A percentile compares a stretch with the other conserved stretches of the same genome.
Evolutionary conservation across 2,113 vertebrate species (phyloP).

Genomic region (Microtus oregoni): DNA sequence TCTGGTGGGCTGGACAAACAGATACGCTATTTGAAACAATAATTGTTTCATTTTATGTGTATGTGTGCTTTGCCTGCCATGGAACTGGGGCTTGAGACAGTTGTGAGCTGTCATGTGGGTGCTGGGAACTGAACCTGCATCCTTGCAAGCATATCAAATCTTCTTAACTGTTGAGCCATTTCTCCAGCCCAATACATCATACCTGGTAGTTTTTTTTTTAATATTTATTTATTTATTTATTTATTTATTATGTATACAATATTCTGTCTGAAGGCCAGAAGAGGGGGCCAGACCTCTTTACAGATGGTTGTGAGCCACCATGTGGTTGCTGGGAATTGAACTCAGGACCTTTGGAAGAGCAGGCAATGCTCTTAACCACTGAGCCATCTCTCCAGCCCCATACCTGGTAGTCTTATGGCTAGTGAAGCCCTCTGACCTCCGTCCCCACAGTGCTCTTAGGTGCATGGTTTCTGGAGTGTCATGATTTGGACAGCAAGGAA

Average conservation of each 20-base stretch:
- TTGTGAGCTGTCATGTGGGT: neutral
- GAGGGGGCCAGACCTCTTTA: too few relatives aligned
- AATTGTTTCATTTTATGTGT: neutral
- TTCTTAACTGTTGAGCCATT: neutral
- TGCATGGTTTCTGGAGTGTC: too few relatives aligned
- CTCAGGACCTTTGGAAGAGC: too few relatives aligned
- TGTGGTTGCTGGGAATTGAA: too few relatives aligned
- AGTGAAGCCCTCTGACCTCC: neutral
- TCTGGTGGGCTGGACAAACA: neutral
- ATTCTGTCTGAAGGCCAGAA: too few relatives aligned
- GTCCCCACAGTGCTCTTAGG: neutral
- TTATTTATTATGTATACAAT: too few relatives aligned
- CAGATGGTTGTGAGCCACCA: too few relatives aligned
- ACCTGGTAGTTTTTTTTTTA: constrained; percentile 3
- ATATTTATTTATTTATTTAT: too few relatives aligned
- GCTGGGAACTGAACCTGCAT: neutral
- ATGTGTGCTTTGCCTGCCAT: neutral
- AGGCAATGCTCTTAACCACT: neutral
- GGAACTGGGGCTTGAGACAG: neutral
- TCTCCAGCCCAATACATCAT: neutral
- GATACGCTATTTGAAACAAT: neutral
- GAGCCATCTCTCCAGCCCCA: neutral
- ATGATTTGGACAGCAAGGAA: neutral
- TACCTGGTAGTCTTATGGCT: neutral
- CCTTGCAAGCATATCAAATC: neutral